phyloP scores from a whole-genome alignment of 1,140 invertebrate species.

The Trypoxylus dichotomus region DNA sequence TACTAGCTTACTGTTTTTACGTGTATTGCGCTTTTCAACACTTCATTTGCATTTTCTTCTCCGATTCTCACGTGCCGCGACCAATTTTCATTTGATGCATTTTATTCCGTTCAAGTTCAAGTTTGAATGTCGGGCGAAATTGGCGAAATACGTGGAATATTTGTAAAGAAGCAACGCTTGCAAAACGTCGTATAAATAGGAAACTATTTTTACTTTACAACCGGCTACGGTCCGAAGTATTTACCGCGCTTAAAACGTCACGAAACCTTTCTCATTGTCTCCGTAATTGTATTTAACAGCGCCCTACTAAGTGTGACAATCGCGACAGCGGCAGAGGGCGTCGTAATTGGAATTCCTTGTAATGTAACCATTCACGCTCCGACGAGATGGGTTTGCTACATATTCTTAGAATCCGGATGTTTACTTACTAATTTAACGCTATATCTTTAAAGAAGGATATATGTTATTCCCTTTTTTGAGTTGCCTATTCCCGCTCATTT shows the following conservation, averaged over 20 bases:
- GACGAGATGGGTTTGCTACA: background rate
- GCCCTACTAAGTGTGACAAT: conserved; percentile 10
- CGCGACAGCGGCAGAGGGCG: background rate
- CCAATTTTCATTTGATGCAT: background rate
- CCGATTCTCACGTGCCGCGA: background rate
- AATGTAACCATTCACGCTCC: background rate
- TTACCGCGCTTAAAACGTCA: conserved; percentile 15
- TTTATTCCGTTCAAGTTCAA: background rate
- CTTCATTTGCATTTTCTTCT: background rate
- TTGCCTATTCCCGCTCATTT: too few relatives aligned
- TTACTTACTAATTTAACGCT: background rate
- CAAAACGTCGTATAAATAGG: background rate
- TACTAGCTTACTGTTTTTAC: background rate
- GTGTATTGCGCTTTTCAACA: background rate
- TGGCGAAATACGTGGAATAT: background rate
- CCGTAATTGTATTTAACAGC: conserved; percentile 16
- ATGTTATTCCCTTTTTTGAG: too few relatives aligned
- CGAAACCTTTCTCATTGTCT: conserved; percentile 16
- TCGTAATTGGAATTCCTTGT: conserved; percentile 23
- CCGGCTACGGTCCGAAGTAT: background rate
- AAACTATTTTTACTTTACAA: conserved; percentile 10
- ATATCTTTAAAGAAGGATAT: too few relatives aligned
- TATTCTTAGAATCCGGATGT: background rate
- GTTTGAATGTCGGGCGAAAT: background rate
- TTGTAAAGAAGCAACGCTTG: background rate